Base-by-base conservation (phyloP, 2,797 vertebrate genomes). In the Babyrousa celebensis region DNA sequence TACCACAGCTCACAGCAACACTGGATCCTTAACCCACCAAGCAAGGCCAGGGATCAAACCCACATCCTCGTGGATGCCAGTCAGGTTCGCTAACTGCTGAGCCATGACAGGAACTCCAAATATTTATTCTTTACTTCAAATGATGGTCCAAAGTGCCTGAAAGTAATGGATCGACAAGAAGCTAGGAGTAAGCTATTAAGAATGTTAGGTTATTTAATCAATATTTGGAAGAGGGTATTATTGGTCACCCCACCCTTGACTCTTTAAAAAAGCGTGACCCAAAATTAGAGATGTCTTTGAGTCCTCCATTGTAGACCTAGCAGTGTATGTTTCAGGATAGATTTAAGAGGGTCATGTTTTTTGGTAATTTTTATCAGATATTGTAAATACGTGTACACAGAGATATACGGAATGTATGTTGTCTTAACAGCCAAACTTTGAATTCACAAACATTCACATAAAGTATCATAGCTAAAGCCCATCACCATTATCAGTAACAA, bases 121-220 rank as follows among this genome's bases (percentile, higher is more conserved):
- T 68, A 40, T 84, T 96, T 97, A 36, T 70, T 54, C 5, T 95
- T 97, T 86, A 89, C 27, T 85, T 83, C 67, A 85, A 62, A 60
- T 72, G 54, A 29, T 85, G 16, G 7, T 77, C 82, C 17, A 91
- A 10, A 84, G 60, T 43, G 90, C 68, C 94, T 93, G 40, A 92
- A 54, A 85, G 54, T 71, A 63, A 16, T 85, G n/a, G 40, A 48
- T 72, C 85, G 74, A 8, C 48, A 78, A 94, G 68, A 68, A 92
- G 27, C 75, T 86, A 32, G 21, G 85, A 68, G 48, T 92, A 20
- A 15, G 58, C 63, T 91, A 23, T 85, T 89, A 93, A 67, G 67
- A 84, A 89, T 82, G 65, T 80, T 92, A 84, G 89, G 27, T 94
- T 91, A 40, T 84, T 93, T 91, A 85, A 67, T 85, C 83, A 63